Evolutionary conservation across 2,113 vertebrate species (phyloP).

Genomic region (Neofelis nebulosa): DNA sequence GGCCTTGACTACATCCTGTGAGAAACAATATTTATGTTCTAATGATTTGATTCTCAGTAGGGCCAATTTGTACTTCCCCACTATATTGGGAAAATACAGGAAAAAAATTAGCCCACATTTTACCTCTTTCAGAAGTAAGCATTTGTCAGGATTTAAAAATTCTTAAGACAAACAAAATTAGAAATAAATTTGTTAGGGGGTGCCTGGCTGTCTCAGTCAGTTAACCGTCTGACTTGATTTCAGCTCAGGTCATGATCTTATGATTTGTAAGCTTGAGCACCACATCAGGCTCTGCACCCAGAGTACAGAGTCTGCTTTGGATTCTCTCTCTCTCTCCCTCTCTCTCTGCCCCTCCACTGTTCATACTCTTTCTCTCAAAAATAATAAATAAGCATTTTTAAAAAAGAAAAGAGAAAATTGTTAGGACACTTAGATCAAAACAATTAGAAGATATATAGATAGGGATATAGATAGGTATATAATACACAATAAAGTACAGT

Average conservation of each 20-base stretch:
- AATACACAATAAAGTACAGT: neutral
- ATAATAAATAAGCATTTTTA: no score
- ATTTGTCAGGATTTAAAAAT: slow-evolving; percentile 12
- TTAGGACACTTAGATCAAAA: neutral
- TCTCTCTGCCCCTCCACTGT: no score
- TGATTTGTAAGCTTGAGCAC: no score
- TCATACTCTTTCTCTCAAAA: no score
- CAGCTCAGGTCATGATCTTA: no score
- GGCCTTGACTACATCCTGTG: neutral
- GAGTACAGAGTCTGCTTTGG: no score
- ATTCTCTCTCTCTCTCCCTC: no score
- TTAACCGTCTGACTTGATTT: no score
- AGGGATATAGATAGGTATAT: neutral
- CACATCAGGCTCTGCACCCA: no score
- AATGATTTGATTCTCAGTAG: neutral
- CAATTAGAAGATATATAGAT: neutral
- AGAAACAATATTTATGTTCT: neutral
- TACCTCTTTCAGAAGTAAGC: neutral
- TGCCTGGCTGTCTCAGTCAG: no score
- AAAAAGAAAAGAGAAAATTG: neutral
- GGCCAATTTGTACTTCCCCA: neutral
- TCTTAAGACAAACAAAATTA: neutral
- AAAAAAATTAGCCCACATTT: neutral
- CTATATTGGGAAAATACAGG: neutral
- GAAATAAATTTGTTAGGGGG: neutral